A percentile compares a stretch with the other conserved stretches of the same genome.
phyloP scores from a whole-genome alignment of 1,140 invertebrate species.

The Megathymus violae region DNA sequence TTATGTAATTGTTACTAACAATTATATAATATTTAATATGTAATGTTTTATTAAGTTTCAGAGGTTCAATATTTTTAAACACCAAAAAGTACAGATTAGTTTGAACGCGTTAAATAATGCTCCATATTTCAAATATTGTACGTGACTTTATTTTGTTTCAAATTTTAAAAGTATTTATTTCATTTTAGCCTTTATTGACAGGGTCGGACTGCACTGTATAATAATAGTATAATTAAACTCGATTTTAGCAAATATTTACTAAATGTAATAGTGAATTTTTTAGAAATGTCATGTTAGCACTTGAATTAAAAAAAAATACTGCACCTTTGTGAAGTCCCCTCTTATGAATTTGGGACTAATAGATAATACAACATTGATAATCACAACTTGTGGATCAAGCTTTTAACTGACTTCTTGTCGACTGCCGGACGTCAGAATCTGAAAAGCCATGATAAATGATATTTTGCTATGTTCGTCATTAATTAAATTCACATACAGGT shows the following conservation, averaged over 20 bases:
- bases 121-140: neutral
- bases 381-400: constrained; percentile 15
- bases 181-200: constrained; percentile 79
- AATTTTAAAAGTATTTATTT: constrained; percentile 20
- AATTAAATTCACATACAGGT: constrained; percentile 61
- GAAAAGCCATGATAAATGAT: constrained; percentile 44
- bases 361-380: constrained; percentile 29
- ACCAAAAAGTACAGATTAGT: constrained; percentile 10
- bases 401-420: constrained; percentile 26
- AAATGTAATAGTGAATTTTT: constrained; percentile 76
- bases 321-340: constrained; percentile 72
- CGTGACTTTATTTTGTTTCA: neutral
- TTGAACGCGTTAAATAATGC: no score
- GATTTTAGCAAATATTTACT: constrained; percentile 77
- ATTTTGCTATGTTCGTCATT: constrained; percentile 61
- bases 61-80: neutral
- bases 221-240: constrained; percentile 76
- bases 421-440: constrained; percentile 38
- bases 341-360: constrained; percentile 55
- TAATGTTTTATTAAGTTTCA: no score
- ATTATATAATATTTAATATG: no score
- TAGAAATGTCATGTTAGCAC: constrained; percentile 73
- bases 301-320: constrained; percentile 71
- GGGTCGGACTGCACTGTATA: constrained; percentile 77
- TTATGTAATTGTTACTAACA: constrained; percentile 2